A percentile compares a stretch with the other conserved stretches of the same genome.
These are phyloP conservation scores for Brachyalestes nurse DNA, from an alignment of 2,797 vertebrate genomes.

Conservation along the genomic window DNA sequence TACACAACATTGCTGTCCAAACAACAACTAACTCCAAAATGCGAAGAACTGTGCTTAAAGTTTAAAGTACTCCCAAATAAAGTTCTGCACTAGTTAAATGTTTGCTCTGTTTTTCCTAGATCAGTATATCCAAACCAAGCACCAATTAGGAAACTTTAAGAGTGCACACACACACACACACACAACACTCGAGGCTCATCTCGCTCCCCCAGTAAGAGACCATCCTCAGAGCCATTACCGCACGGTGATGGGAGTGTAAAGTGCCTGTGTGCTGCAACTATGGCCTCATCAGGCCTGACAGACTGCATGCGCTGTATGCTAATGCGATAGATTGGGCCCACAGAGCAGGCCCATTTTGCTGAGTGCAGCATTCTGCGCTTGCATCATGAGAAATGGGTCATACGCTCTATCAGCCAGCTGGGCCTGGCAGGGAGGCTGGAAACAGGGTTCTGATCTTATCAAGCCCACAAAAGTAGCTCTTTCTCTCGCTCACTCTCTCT, in stretches of 20 bases:
- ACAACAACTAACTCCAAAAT: no score
- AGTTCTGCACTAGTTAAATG: not conserved
- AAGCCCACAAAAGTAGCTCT: slow-evolving; percentile 16
- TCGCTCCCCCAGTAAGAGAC: slow-evolving; percentile 41
- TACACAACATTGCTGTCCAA: no score
- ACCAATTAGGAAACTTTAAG: not conserved
- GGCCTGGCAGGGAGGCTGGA: slow-evolving; percentile 42
- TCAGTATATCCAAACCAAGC: not conserved
- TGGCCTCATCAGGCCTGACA: slow-evolving; percentile 44
- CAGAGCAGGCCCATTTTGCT: slow-evolving; percentile 37
- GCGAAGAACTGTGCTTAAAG: no score
- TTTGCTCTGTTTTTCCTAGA: not conserved
- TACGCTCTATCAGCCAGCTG: slow-evolving; percentile 18
- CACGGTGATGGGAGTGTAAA: slow-evolving; percentile 44
- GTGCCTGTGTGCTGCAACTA: slow-evolving; percentile 35
- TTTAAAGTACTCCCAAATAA: no score
- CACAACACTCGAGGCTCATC: slow-evolving; percentile 3
- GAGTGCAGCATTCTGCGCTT: slow-evolving; percentile 38
- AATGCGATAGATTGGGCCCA: slow-evolving; percentile 29
- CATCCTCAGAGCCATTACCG: slow-evolving; percentile 45
- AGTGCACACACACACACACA: not conserved
- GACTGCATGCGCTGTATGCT: slow-evolving; percentile 33
- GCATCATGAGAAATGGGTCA: slow-evolving; percentile 44
- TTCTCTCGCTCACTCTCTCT: slow-evolving; percentile 2
- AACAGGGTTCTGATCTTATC: slow-evolving; percentile 55